Conservation (phyloP, 2,888 invertebrate genomes). For the Drosophila demipolita region DNA sequence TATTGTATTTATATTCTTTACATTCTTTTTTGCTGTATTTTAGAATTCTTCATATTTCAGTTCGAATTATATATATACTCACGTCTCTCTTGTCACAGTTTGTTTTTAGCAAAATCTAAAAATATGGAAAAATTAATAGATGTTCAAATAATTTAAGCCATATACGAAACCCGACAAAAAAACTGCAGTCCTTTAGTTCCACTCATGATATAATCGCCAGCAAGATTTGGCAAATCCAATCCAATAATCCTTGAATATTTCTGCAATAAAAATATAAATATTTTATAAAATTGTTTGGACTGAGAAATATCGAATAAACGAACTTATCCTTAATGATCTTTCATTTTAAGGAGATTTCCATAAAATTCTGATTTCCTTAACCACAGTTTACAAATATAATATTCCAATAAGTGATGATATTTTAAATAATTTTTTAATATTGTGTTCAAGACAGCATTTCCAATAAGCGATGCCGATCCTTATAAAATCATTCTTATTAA, state of each 20-base stretch:
- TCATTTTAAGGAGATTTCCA: too few relatives aligned
- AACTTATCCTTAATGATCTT: not conserved
- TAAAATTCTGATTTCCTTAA: not conserved
- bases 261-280: not conserved
- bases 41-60: not conserved
- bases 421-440: not conserved
- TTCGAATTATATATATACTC: not conserved
- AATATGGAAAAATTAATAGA: not conserved
- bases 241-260: not conserved
- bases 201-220: not conserved
- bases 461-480: not conserved
- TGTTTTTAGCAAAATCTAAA: not conserved
- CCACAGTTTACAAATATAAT: fast-evolving
- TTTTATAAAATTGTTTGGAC: not conserved
- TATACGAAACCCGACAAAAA: not conserved
- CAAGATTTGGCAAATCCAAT: not conserved
- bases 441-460: not conserved
- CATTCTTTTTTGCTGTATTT: not conserved
- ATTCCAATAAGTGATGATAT: not conserved
- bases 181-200: not conserved
- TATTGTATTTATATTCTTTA: not conserved
- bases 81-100: not conserved
- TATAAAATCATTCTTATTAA: not conserved
- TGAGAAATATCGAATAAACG: too few relatives aligned
- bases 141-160: not conserved